A percentile compares a stretch with the other conserved stretches of the same genome.
Conservation (phyloP, 2,113 vertebrate species). For the Chlorocebus sabaeus region DNA sequence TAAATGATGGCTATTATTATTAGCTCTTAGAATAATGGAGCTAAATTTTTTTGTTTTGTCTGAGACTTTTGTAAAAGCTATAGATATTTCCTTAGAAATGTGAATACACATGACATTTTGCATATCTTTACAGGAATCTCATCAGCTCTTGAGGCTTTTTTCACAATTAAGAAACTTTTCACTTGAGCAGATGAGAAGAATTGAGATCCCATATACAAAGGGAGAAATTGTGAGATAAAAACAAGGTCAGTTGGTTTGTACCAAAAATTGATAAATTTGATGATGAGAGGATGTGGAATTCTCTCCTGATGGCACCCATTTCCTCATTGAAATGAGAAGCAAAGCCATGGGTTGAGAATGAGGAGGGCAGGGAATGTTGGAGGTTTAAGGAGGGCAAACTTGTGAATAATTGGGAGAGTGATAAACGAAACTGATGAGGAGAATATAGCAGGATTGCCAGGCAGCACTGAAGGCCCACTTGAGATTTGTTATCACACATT, state of each 20-base stretch:
- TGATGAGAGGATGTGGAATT: not conserved
- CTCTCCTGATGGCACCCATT: not conserved
- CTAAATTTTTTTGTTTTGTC: not conserved
- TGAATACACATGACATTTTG: not conserved
- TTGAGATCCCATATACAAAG: not conserved
- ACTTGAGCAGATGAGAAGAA: not conserved
- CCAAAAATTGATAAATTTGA: not conserved
- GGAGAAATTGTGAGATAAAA: not conserved
- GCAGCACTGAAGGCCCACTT: not conserved
- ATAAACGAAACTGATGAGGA: not conserved
- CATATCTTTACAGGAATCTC: not conserved
- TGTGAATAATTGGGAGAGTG: not conserved
- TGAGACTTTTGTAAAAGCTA: not conserved
- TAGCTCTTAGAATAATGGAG: not conserved
- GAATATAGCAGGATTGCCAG: not conserved
- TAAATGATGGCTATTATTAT: not conserved
- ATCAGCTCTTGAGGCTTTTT: not conserved
- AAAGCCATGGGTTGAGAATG: not conserved
- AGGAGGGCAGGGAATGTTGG: not conserved
- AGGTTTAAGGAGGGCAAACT: not conserved
- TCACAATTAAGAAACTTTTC: not conserved
- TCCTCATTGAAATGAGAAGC: not conserved
- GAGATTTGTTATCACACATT: not conserved
- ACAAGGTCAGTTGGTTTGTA: not conserved
- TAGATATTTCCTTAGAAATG: not conserved